Conservation (phyloP, 1,140 invertebrate genomes). For the Drosophila albomicans region DNA sequence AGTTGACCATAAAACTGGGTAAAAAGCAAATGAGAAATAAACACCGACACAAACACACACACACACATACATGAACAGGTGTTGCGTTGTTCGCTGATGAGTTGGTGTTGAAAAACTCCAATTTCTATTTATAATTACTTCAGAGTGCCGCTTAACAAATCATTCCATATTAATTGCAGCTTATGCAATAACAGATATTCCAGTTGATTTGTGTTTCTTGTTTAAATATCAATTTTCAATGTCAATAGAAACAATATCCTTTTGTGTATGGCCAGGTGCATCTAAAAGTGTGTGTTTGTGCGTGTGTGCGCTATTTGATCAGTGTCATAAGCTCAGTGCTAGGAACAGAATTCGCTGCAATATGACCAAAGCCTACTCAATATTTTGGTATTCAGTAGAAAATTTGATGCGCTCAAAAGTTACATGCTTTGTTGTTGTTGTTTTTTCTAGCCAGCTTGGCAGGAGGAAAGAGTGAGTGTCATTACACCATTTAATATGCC, state of each 20-base stretch:
- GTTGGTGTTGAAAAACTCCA: conserved; percentile 3
- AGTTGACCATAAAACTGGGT: neutral
- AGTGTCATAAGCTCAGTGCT: neutral
- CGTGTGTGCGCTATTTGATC: neutral
- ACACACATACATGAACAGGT: neutral
- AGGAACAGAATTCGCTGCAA: neutral
- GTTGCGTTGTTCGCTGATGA: conserved; percentile 4
- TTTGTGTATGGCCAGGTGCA: neutral
- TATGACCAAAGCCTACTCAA: too few species aligned
- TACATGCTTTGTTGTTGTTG: neutral
- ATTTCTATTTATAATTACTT: conserved; percentile 6
- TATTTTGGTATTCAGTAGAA: neutral
- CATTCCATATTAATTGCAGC: neutral
- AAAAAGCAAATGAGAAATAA: conserved; percentile 12
- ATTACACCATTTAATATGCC: conserved; percentile 3
- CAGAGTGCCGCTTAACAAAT: conserved; percentile 4
- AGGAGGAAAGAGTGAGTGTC: conserved; percentile 6
- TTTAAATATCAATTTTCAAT: neutral
- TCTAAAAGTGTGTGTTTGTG: too few species aligned
- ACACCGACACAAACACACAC: neutral
- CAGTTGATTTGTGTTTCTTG: neutral
- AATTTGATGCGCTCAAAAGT: neutral
- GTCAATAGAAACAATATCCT: neutral
- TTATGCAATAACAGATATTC: neutral
- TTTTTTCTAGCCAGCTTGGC: neutral